Base-by-base conservation (phyloP, 1,140 invertebrate genomes). In the Apis dorsata region DNA sequence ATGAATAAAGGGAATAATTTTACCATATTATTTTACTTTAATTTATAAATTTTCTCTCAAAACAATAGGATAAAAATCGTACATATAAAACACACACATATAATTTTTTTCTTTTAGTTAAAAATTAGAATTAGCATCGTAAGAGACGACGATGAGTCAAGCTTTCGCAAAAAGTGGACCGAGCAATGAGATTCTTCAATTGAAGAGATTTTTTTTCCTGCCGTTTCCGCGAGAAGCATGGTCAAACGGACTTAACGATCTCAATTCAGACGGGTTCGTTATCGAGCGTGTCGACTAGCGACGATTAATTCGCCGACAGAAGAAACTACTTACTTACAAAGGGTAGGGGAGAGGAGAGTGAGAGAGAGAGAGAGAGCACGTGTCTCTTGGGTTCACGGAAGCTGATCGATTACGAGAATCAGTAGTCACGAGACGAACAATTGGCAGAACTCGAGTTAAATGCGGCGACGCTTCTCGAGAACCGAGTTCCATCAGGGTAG, bases 351-450 rank as follows among this genome's bases (percentile, higher is more conserved):
- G 59, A 1, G 34, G 34, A 12, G 44, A n/a, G n/a, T n/a, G 19
- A 0, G 63, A 12, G 59, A 24, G 24, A 24, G 34, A 34, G 34
- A 34, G 4, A 17, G 62, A 57, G 55, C 80, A 81, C 80, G 73
- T 81, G 73, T 19, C 69, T 15, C 24, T 44, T 44, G 53, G 66
- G 60, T 81, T 81, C 51, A 74, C 51, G 69, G 79, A 81, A 81
- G 71, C 79, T 55, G 51, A n/a, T 53, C 79, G 73, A 77, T 81
- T 73, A 81, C 80, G 80, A 68, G 80, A 44, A 59, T 44, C 80
- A 55, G 55, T 69, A 53, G 80, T 81, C 80, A 81, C 65, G 74
- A 81, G 80, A 81, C 79, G 34, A 81, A 68, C 55, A 81, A 81
- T 81, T 81, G 80, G 19, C 49, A 15, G 55, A 24, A 55, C 28